Base-by-base conservation (phyloP, 2,113 vertebrate species). In the Rana temporaria region DNA sequence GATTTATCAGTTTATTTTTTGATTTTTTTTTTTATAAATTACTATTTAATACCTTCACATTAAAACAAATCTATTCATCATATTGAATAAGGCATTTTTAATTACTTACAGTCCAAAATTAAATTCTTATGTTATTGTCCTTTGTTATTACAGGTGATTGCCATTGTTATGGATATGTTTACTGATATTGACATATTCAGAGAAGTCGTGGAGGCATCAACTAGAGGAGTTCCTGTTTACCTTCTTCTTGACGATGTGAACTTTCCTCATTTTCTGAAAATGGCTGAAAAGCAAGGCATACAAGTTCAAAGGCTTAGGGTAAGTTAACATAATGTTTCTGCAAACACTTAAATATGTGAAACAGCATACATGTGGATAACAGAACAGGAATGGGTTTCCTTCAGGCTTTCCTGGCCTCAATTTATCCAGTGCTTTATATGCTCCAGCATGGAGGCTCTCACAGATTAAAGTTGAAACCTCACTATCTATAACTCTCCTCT, bases 151-250 rank as follows among this genome's bases (percentile, higher is more conserved):
- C 90, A 99, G 98, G 96, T 98, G 77, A 90, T 99, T 89, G 97
- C 95, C 32, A 93, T 99, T 32, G 97, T 95, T 77, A 99, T 99
- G 98, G 97, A 99, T 81, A 87, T 91, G 56, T 99, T 99, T 89
- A 98, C 97, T 57, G 98, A 99, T 84, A 93, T 98, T 52, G 97
- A 99, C 87, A 95, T 99, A 87, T 98, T 99, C 87, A 97, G 94
- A 92, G 98, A 99, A 91, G 89, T 92, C 1, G 93, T 98, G 2
- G 96, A 99, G 11, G 96, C 96, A 53, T 96, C 96, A 20, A 30
- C 93, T 53, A 92, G 95, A 85, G 96, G 96, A 34, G 89, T 98
- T 73, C 91, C 96, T 0, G 94, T 99, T 5, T 99, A 99, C 72
- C 87, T 99, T 84, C 91, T 99, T 12, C 92, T 99, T 66, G 96